phyloP scores from a whole-genome alignment of 2,113 vertebrate species.

The Ibidorhyncha struthersii region DNA sequence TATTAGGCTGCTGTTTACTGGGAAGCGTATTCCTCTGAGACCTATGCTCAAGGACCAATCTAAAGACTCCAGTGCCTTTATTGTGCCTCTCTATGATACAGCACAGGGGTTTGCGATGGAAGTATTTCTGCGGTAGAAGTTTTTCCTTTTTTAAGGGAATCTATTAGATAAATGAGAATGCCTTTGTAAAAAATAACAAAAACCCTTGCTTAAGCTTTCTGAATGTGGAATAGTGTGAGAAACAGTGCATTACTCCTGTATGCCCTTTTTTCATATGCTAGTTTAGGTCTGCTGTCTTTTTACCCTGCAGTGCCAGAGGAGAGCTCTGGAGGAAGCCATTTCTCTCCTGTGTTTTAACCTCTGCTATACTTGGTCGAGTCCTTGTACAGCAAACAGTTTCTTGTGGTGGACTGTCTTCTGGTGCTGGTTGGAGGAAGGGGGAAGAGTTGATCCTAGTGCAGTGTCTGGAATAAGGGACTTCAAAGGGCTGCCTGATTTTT shows the following conservation, averaged over 20 bases:
- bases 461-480: background rate
- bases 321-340: background rate
- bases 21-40: background rate
- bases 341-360: background rate
- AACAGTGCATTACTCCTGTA: background rate
- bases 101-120: background rate
- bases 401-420: background rate
- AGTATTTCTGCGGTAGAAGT: background rate
- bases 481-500: background rate
- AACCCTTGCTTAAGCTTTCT: background rate
- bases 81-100: background rate
- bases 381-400: background rate
- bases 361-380: background rate
- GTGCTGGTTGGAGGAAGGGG: background rate
- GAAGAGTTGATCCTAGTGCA: background rate
- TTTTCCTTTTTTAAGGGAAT: background rate
- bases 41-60: background rate
- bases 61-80: background rate
- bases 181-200: background rate
- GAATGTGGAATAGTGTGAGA: background rate
- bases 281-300: background rate
- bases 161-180: background rate
- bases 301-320: background rate
- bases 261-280: background rate
- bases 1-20: background rate